Base-by-base conservation (phyloP, 64 coral and sea anemone species). In the Actinia equina region DNA sequence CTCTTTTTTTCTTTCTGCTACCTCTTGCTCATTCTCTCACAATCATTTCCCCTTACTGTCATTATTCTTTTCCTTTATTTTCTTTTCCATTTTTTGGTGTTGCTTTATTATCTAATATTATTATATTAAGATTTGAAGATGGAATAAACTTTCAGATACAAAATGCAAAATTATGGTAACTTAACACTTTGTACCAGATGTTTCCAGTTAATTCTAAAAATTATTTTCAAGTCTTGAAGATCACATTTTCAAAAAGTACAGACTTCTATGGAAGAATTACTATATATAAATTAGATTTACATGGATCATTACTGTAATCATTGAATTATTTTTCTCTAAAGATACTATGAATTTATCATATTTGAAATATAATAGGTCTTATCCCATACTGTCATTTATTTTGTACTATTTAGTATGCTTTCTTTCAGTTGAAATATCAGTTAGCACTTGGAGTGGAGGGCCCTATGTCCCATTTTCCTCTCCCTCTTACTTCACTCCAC, bases 241-340 rank as follows among this genome's bases (percentile, higher is more conserved):
- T 95, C 43, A 56, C 56, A 79, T 95, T 95, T 92, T 17, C 54
- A 55, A 82, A 85, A 87, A 95, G 94, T 87, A 86, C 89, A 0
- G 94, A 95, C 63, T 91, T 95, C 56, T 95, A 92, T 89, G 94
- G 94, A 54, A 89, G 94, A 85, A 95, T 95, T 74, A 95, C 89
- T 43, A 82, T 95, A 43, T 95, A 95, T 82, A 95, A 89, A 82
- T 55, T 95, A 70, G 94, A 95, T 46, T 70, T 95, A 25, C 13
- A 83, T 6, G 93, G 93, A 30, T 37, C 5, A 82, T 53, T 74
- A 30, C 8, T 26, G 4, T 74, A 41, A 74, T 74, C 13, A 30
- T 41, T 74, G 41, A 2, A 25, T n/a, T 26, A 71, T 71, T 71
- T 25, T 1, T 30, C 19, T 9, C 20, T 71, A 71, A 11, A 25